These are phyloP conservation scores for Poecilia picta DNA, from an alignment of 2,797 vertebrate species.

Conservation along the genomic window DNA sequence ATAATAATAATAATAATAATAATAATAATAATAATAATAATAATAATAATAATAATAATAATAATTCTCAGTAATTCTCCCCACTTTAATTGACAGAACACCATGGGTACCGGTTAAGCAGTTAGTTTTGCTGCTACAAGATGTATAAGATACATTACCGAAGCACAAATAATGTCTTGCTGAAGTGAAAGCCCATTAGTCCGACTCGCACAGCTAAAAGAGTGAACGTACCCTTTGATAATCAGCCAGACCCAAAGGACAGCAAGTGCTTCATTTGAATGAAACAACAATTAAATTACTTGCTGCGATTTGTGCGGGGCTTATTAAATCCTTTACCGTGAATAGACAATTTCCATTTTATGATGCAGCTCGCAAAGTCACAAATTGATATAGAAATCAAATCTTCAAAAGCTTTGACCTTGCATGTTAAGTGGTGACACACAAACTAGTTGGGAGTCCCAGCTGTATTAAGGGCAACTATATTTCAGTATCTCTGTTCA, in stretches of 20 bases:
- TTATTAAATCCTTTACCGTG: conserved; percentile 63
- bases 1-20: too few species aligned
- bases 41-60: conserved; percentile 42
- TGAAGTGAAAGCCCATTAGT: conserved; percentile 60
- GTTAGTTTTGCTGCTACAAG: conserved; percentile 26
- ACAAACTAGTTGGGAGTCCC: conserved; percentile 52
- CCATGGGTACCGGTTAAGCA: neutral
- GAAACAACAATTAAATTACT: conserved; percentile 77
- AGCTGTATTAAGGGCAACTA: conserved; percentile 22
- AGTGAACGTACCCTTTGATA: conserved; percentile 63
- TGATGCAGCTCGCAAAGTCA: conserved; percentile 55
- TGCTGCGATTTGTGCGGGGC: conserved; percentile 46
- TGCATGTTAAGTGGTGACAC: conserved; percentile 52
- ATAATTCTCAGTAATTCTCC: conserved; percentile 47
- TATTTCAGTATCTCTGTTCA: conserved; percentile 42
- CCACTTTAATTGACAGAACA: conserved; percentile 48
- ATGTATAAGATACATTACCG: conserved; percentile 62
- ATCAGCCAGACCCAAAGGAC: conserved; percentile 66
- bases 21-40: conserved; percentile 10
- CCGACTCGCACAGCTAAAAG: conserved; percentile 45
- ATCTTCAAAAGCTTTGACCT: conserved; percentile 52
- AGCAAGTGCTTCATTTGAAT: conserved; percentile 70
- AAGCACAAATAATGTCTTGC: conserved; percentile 57
- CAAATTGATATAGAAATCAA: conserved; percentile 63
- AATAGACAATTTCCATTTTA: conserved; percentile 63